These are phyloP conservation scores for Tillus elongatus DNA, from an alignment of 2,888 invertebrate genomes.

Conservation along the genomic window DNA sequence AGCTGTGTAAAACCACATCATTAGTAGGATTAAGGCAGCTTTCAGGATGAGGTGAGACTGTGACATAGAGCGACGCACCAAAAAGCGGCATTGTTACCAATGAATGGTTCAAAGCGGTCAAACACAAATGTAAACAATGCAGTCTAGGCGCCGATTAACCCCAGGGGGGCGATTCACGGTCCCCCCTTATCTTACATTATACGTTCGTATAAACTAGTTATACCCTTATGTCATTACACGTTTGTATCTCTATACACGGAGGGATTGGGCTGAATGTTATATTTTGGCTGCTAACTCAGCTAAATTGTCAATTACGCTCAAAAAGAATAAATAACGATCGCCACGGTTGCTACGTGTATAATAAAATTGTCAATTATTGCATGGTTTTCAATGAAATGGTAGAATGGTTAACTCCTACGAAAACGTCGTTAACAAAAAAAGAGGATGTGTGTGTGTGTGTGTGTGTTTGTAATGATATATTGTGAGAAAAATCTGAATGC, in stretches of 20 bases:
- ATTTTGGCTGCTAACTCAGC: slow-evolving; percentile 1
- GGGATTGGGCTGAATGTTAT: not conserved
- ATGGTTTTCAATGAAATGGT: too few species aligned
- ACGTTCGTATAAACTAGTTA: slow-evolving; percentile 33
- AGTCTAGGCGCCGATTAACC: slow-evolving; percentile 37
- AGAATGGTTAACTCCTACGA: too few species aligned
- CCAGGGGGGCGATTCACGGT: slow-evolving; percentile 31
- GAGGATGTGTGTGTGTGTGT: too few species aligned
- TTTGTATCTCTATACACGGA: not conserved
- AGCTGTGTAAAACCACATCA: slow-evolving; percentile 30
- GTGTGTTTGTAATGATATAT: too few species aligned
- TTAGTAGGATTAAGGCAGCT: slow-evolving; percentile 35
- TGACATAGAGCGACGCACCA: slow-evolving; percentile 31
- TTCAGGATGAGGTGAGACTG: slow-evolving; percentile 34
- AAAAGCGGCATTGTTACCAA: too few species aligned
- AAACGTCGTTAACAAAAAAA: too few species aligned
- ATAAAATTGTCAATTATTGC: too few species aligned
- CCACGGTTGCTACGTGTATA: too few species aligned
- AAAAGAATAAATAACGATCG: too few species aligned
- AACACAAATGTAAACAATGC: slow-evolving; percentile 38
- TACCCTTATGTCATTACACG: slow-evolving; percentile 27
- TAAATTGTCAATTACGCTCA: slow-evolving; percentile 3
- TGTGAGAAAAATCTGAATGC: too few species aligned
- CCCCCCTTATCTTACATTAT: slow-evolving; percentile 21
- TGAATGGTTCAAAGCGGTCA: slow-evolving; percentile 34